These are phyloP conservation scores for Pseudorhombus dupliciocellatus DNA, from an alignment of 2,113 vertebrate species.

Conservation along the genomic window DNA sequence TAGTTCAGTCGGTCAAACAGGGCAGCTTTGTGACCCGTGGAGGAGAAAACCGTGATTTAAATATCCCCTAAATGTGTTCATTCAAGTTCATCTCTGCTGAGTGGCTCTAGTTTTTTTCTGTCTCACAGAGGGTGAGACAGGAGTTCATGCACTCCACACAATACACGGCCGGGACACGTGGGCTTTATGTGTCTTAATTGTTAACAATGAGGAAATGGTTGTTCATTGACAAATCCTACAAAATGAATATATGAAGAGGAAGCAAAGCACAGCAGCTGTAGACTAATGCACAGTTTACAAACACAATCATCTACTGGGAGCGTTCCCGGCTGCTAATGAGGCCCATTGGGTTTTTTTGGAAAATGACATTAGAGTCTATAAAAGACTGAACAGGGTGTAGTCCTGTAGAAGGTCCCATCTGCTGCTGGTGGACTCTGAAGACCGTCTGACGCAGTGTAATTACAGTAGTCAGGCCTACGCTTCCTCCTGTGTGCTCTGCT, in stretches of 20 bases:
- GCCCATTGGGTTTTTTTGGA: neutral
- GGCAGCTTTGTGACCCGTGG: neutral
- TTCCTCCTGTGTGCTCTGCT: conserved; percentile 42
- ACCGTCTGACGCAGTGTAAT: conserved; percentile 51
- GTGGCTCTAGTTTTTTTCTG: too few species aligned
- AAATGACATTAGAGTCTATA: neutral
- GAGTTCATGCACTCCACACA: neutral
- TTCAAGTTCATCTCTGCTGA: too few species aligned
- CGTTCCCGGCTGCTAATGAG: neutral
- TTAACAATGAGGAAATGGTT: neutral
- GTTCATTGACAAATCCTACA: neutral
- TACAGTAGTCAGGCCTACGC: conserved; percentile 44
- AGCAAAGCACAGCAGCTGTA: neutral
- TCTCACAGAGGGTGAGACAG: neutral
- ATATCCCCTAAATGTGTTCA: neutral
- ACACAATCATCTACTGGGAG: neutral
- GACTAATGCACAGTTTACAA: neutral
- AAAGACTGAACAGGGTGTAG: neutral
- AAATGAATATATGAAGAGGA: neutral
- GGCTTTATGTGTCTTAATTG: neutral
- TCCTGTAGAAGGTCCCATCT: neutral
- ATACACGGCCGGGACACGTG: neutral
- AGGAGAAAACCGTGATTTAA: neutral
- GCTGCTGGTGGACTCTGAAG: neutral
- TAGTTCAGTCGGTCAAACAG: neutral